These are phyloP conservation scores for Mugil cephalus DNA, from an alignment of 2,113 vertebrate species.

Conservation along the genomic window DNA sequence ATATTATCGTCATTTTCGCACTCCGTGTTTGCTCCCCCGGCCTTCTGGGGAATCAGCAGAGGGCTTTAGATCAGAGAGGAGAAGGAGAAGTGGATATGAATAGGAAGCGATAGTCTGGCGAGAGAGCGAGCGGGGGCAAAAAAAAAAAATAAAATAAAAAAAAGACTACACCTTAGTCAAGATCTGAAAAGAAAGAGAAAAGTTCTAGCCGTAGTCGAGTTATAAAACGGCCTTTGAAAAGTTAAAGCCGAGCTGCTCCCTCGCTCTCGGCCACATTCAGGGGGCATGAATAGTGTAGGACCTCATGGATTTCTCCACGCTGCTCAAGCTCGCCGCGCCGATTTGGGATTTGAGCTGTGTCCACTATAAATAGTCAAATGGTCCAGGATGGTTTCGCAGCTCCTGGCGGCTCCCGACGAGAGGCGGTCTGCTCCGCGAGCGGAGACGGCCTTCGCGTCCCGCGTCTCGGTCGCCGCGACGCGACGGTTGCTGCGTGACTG, in stretches of 20 bases:
- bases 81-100: conserved; percentile 39
- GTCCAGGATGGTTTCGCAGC: conserved; percentile 49
- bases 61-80: conserved; percentile 59
- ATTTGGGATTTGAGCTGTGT: conserved; percentile 68
- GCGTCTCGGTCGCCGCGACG: conserved; percentile 23
- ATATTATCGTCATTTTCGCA: conserved; percentile 19
- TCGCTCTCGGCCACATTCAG: conserved; percentile 55
- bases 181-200: conserved; percentile 50
- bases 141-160: no score
- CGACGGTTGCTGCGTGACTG: not conserved
- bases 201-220: conserved; percentile 30
- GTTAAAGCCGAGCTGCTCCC: conserved; percentile 40
- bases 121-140: conserved; percentile 12
- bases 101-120: conserved; percentile 20
- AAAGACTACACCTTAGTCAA: conserved; percentile 34
- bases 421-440: conserved; percentile 5
- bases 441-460: conserved; percentile 17
- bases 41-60: conserved; percentile 45
- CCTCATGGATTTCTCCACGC: conserved; percentile 66
- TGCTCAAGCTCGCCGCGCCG: conserved; percentile 38
- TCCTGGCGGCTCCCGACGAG: conserved; percentile 53
- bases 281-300: conserved; percentile 61
- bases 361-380: conserved; percentile 67
- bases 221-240: conserved; percentile 60
- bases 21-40: conserved; percentile 46